Conservation (phyloP, 2,113 vertebrate genomes). For the Mohoua ochrocephala region DNA sequence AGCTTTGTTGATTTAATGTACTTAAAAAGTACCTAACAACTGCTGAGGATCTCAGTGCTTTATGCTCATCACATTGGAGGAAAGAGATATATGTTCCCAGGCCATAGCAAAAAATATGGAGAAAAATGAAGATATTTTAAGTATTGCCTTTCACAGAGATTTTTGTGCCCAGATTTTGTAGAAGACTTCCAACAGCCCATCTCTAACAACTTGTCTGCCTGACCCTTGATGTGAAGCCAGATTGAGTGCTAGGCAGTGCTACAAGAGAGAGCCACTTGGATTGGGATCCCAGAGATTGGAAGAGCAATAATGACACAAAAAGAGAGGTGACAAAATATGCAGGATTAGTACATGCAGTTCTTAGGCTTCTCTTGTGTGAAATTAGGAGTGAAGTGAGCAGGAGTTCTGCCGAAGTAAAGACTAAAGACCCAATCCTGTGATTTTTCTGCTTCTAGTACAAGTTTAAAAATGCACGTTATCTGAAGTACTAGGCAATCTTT, state of each 20-base stretch:
- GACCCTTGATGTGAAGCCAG: conserved; percentile 54
- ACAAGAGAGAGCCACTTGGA: conserved; percentile 28
- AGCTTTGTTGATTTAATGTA: not conserved
- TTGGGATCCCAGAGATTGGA: conserved; percentile 46
- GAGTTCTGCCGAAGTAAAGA: conserved; percentile 9
- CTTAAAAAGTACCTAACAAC: not conserved
- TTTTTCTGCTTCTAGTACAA: conserved; percentile 41
- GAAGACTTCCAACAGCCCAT: conserved; percentile 39
- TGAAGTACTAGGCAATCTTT: not conserved
- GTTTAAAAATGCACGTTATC: not conserved
- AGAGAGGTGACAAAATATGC: conserved; percentile 59
- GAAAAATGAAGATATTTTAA: conserved; percentile 20
- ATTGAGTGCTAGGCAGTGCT: conserved; percentile 58
- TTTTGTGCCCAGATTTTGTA: conserved; percentile 45
- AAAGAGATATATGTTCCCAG: not conserved
- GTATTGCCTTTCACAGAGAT: conserved; percentile 24
- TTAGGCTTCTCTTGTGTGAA: conserved; percentile 51
- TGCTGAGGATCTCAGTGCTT: not conserved
- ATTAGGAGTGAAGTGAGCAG: conserved; percentile 47
- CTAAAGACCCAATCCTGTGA: conserved; percentile 21
- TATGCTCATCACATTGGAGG: not conserved
- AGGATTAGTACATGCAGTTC: conserved; percentile 59
- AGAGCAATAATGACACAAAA: conserved; percentile 33
- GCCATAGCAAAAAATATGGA: not conserved
- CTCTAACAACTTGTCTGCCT: conserved; percentile 52